Base-by-base conservation (phyloP, 2,888 invertebrate genomes). In the Cataglyphis altisquamis region DNA sequence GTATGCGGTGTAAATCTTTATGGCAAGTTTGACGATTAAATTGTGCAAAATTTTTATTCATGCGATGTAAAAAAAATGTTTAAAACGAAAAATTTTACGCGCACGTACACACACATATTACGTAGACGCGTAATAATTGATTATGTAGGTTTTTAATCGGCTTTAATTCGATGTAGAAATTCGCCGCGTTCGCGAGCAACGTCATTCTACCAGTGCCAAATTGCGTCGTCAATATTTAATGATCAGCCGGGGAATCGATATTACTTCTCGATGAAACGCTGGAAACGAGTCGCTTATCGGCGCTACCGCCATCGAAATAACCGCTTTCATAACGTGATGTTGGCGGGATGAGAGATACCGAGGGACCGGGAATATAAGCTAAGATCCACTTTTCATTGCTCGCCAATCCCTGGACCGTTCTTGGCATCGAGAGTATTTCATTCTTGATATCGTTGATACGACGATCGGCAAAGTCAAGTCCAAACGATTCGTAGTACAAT, bases 161-260 rank as follows among this genome's bases (percentile, higher is more conserved):
- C 66, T 66, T 82, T 55, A 55, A 82, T 45, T 82, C 66, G 63
- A 39, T 45, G 62, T 62, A 73, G 73, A 81, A 74, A 81, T 63
- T 63, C 55, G 3, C 73, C 60, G 64, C 64, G 60, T 72, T 64
- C 74, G 67, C 25, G 70, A 45, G 62, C 41, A n/a, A 68, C 62
- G 70, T 82, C 66, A 75, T 84, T 75, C 75, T 55, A 41, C 64
- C 72, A 45, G 68, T 75, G 84, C 73, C 70, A 84, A 84, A 84
- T 84, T 84, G 82, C 75, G 70, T 84, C 70, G 84, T 84, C 82
- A 84, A 84, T 84, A 84, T 82, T 84, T 82, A 84, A 84, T 81
- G 75, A 62, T 67, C 48, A 70, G 63, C 60, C 82, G 60, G 55
- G 39, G 39, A 66, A 84, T 84, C 82, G 82, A 84, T 84, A 84